phyloP scores from a whole-genome alignment of 2,888 invertebrate species.

The Trissolcus brochymenae region DNA sequence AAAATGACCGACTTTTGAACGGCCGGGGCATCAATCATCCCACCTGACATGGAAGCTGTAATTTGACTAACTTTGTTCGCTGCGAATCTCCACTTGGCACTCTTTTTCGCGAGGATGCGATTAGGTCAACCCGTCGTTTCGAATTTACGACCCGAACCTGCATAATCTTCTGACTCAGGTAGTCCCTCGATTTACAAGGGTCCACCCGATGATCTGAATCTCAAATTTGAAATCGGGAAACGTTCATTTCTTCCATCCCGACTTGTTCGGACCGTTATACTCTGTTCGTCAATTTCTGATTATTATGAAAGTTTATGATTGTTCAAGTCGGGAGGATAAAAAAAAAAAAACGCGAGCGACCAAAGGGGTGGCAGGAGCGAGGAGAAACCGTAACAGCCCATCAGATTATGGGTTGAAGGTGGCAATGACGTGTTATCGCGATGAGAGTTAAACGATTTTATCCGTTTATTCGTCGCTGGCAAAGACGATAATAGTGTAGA shows the following conservation, averaged over 20 bases:
- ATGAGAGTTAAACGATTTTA: constrained; percentile 69
- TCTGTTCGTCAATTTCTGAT: constrained; percentile 1
- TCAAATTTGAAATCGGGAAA: neutral
- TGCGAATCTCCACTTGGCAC: constrained; percentile 52
- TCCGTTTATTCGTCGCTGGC: constrained; percentile 65
- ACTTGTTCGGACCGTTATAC: neutral
- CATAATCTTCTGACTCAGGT: constrained; percentile 57
- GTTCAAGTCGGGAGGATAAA: constrained; percentile 11
- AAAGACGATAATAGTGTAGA: constrained; percentile 68
- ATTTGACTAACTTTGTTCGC: constrained; percentile 72
- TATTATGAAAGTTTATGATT: constrained; percentile 36
- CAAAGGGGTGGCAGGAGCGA: neutral
- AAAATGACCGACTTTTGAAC: constrained; percentile 63
- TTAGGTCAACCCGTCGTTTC: constrained; percentile 63
- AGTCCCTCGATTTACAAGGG: constrained; percentile 24
- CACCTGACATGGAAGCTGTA: constrained; percentile 75
- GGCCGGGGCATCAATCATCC: constrained; percentile 71
- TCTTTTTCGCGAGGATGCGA: constrained; percentile 61
- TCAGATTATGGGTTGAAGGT: constrained; percentile 65
- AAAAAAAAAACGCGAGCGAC: constrained; percentile 19
- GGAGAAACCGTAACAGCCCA: constrained; percentile 55
- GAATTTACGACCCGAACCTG: constrained; percentile 66
- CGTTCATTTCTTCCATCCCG: neutral
- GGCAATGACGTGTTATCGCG: constrained; percentile 65
- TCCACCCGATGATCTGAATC: neutral